Base-by-base conservation (phyloP, 2,888 invertebrate species). In the Plutella xylostella region DNA sequence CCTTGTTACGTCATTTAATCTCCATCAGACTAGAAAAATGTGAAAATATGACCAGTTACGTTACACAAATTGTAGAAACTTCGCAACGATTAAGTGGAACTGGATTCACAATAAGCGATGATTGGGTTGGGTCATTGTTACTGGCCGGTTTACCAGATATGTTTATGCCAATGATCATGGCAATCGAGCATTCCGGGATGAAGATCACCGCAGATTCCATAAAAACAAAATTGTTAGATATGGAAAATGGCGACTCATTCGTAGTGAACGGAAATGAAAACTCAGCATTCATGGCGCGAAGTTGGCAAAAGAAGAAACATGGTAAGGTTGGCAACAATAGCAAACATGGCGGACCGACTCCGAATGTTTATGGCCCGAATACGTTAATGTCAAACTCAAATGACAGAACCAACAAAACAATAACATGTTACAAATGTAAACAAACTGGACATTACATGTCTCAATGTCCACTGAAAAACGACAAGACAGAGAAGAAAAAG, bases 201-300 rank as follows among this genome's bases (percentile, higher is more conserved):
- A n/a, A n/a, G 15, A 54, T 52, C 20, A 57, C 54, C 4, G 48
- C 55, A n/a, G 58, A 61, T 52, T 9, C 45, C 5, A 60, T 61
- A 9, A 61, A 61, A 42, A 51, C 55, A 7, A 61, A 61, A 47
- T 45, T 60, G 44, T 42, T 57, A 7, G 54, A 56, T 45, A 55
- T 53, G 55, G 47, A 50, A 45, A 15, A 4, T 17, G 25, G 22
- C 17, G 28, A 6, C 25, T n/a, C 40, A 40, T 25, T 15, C 2
- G 7, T 11, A 12, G 30, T n/a, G 19, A 40, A 40, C 9, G 2
- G 22, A 15, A 35, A 35, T 15, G 30, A 12, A 43, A 15, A n/a
- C 20, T 15, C 37, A 2, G 43, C 42, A 30, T 42, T 42, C 7
- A 9, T 42, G 2, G 42, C 42, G 6, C 31, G 17, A 42, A 33